Evolutionary conservation across 2,113 vertebrate species (phyloP).

Genomic region (Tringa solitaria): DNA sequence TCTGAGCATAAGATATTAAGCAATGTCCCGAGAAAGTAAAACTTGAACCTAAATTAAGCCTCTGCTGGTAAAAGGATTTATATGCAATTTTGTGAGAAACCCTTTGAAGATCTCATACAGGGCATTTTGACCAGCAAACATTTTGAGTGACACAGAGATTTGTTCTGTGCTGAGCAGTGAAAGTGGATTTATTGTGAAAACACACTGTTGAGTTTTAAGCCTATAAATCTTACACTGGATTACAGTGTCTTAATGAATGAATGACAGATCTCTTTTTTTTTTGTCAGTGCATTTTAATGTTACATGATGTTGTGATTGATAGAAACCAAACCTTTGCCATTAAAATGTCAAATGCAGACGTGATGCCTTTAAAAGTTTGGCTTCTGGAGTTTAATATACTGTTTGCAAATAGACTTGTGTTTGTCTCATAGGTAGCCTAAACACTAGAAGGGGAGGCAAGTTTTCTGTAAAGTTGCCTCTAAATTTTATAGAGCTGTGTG

Average conservation of each 20-base stretch:
- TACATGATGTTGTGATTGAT: conserved; percentile 75
- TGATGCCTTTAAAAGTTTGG: conserved; percentile 74
- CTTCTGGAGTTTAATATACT: conserved; percentile 83
- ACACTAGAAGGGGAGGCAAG: conserved; percentile 53
- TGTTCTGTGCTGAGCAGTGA: conserved; percentile 70
- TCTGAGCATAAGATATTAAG: conserved; percentile 71
- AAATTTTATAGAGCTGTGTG: conserved; percentile 55
- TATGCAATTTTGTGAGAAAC: conserved; percentile 67
- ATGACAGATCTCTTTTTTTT: conserved; percentile 76
- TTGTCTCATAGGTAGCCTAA: conserved; percentile 66
- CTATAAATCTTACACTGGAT: conserved; percentile 78
- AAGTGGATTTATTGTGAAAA: conserved; percentile 79
- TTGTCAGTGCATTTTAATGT: conserved; percentile 74
- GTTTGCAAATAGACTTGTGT: conserved; percentile 78
- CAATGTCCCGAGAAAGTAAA: conserved; percentile 70
- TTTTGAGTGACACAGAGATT: conserved; percentile 65
- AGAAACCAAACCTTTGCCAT: conserved; percentile 79
- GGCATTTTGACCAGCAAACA: conserved; percentile 70
- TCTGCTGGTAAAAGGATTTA: conserved; percentile 74
- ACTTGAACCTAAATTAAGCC: conserved; percentile 73
- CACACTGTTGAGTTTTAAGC: conserved; percentile 69
- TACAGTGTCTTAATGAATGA: conserved; percentile 80
- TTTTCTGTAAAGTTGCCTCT: conserved; percentile 63
- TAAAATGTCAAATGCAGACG: conserved; percentile 76
- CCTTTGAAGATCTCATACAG: conserved; percentile 73